Evolutionary conservation across 2,113 vertebrate genomes (phyloP).

Genomic region (Trachemys scripta): DNA sequence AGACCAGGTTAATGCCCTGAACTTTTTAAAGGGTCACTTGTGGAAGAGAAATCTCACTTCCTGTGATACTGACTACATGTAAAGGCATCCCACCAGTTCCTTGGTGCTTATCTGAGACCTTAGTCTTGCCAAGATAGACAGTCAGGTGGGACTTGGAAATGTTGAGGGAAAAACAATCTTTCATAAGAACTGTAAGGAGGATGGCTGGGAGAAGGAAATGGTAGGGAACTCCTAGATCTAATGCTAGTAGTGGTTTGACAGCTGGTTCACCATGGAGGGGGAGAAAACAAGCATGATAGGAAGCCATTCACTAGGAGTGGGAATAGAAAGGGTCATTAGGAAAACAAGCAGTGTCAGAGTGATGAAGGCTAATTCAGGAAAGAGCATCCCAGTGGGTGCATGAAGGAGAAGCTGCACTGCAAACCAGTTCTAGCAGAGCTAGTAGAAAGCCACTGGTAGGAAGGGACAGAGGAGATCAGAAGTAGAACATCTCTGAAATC

Average conservation of each 20-base stretch:
- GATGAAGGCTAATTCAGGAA: constrained; percentile 5
- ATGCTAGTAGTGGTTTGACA: not conserved
- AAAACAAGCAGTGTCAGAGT: constrained; percentile 8
- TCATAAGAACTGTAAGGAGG: not conserved
- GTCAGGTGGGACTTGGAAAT: constrained; percentile 22
- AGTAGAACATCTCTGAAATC: too few species aligned
- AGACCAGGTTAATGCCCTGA: constrained; percentile 59
- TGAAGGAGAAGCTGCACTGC: not conserved
- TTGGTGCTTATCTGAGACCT: constrained; percentile 14
- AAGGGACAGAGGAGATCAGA: too few species aligned
- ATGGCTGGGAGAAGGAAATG: constrained; percentile 28
- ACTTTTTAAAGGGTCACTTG: constrained; percentile 58
- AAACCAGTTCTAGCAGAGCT: not conserved
- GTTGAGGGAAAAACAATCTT: not conserved
- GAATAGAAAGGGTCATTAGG: not conserved
- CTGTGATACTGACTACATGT: not conserved
- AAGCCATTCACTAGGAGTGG: not conserved
- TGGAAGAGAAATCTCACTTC: constrained; percentile 63
- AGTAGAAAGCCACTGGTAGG: too few species aligned
- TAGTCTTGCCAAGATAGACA: not conserved
- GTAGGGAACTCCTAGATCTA: not conserved
- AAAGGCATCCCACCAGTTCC: not conserved
- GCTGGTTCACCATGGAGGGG: not conserved
- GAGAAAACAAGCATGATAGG: not conserved
- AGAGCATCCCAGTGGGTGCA: not conserved